Evolutionary conservation across 1,140 invertebrate species (phyloP), one percentile per base, ranked within the genome.

Genomic region (Pseudomyrmex sp.): DNA sequence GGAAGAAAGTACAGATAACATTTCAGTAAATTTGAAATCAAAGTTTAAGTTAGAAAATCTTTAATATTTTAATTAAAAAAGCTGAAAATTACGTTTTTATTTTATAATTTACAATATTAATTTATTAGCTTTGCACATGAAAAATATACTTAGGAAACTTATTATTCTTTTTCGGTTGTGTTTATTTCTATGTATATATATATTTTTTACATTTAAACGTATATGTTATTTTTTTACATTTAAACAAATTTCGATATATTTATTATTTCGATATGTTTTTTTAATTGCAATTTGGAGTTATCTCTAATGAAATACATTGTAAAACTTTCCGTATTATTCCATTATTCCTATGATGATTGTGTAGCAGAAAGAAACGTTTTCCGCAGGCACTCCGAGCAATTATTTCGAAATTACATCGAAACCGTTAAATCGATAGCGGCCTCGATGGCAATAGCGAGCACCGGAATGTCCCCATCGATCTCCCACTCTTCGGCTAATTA

Each of bases 401-500:
- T 52, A 46, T 12, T 23, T 35, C 10, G 5, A 65, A 59, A 35
- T 75, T 48, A 59, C 15, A 20, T 8, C 8, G 12, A 13, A 48
- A 62, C 20, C 48, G 58, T 77, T 77, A 65, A 59, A 46, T 65
- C 59, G 56, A 46, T 59, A 12, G n/a, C 52, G 15, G 10, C n/a
- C 18, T 35, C 35, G 35, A 15, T 35, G 13, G 52, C 61, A n/a
- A 50, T 63, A 46, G 13, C 20, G 59, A 76, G n/a, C 12, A 35
- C 23, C 15, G 0, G 4, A 9, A 52, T 63, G n/a, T 63, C 46
- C n/a, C 2, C 12, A 9, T 26, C 13, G 23, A 18, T 26, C 4
- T 0, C 20, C 20, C 9, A 18, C 48, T 56, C 13, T 48, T 61
- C 12, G 15, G 3, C 35, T 84, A 84, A 84, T 84, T 77, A 46